Conservation (phyloP, 2,113 vertebrate species). For the Hyaena hyaena region DNA sequence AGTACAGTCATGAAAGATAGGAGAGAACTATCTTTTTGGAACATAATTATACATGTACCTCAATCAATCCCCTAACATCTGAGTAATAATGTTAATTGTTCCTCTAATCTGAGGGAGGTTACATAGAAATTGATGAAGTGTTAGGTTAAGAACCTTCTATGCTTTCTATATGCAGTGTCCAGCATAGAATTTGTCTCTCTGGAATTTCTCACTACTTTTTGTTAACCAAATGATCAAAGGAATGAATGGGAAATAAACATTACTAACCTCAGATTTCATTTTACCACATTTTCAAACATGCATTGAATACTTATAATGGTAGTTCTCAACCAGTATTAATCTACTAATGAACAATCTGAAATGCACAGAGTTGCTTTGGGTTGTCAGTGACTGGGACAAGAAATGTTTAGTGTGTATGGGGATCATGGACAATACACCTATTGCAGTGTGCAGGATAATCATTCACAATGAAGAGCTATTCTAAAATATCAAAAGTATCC, state of each 20-base stretch:
- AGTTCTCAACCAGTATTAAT: neutral
- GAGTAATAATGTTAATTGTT: neutral
- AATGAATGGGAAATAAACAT: neutral
- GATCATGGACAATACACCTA: neutral
- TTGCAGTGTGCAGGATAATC: accelerated
- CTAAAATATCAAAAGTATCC: neutral
- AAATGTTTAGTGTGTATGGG: neutral
- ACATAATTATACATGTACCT: neutral
- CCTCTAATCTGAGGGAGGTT: neutral
- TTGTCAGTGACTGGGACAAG: neutral
- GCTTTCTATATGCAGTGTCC: accelerated
- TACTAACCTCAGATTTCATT: neutral
- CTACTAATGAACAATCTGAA: neutral
- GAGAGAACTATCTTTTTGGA: neutral
- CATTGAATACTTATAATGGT: neutral
- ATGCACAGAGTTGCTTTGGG: neutral
- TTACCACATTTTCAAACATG: neutral
- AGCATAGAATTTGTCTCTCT: neutral
- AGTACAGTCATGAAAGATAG: neutral
- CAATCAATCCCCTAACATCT: neutral
- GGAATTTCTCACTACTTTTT: neutral
- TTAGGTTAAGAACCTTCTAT: neutral
- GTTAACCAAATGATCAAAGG: neutral
- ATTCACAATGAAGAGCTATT: neutral
- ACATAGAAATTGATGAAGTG: neutral